phyloP scores from a whole-genome alignment of 2,113 vertebrate species.

The Mesoclemmys tuberculata region DNA sequence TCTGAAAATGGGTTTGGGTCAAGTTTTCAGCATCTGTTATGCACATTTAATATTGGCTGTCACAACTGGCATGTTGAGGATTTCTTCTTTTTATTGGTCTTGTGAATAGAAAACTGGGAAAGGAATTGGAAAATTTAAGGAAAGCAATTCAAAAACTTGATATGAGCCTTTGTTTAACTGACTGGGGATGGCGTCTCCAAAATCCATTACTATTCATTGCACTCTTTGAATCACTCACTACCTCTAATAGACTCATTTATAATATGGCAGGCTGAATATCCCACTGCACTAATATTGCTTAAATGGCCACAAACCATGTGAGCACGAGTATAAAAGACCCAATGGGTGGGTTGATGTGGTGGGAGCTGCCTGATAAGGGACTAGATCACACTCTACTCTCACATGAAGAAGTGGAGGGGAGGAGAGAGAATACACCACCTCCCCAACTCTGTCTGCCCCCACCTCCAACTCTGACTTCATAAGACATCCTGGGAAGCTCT shows the following conservation, averaged over 20 bases:
- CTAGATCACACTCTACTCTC: background rate
- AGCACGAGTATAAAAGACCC: background rate
- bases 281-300: background rate
- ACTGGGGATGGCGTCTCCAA: background rate
- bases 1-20: constrained; percentile 18
- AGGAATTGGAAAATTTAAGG: constrained; percentile 17
- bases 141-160: constrained; percentile 18
- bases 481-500: background rate
- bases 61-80: constrained; percentile 22
- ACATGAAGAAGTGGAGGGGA: background rate
- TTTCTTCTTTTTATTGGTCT: constrained; percentile 32
- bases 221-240: background rate
- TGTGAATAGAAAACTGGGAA: constrained; percentile 20
- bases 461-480: background rate
- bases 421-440: background rate
- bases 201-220: background rate
- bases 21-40: background rate
- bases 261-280: background rate
- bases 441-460: background rate
- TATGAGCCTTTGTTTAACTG: background rate
- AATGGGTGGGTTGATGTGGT: background rate
- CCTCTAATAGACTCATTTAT: background rate
- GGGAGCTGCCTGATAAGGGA: background rate
- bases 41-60: background rate
- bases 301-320: background rate